These are phyloP conservation scores for Osmerus mordax DNA, from an alignment of 2,113 vertebrate genomes.

Conservation along the genomic window DNA sequence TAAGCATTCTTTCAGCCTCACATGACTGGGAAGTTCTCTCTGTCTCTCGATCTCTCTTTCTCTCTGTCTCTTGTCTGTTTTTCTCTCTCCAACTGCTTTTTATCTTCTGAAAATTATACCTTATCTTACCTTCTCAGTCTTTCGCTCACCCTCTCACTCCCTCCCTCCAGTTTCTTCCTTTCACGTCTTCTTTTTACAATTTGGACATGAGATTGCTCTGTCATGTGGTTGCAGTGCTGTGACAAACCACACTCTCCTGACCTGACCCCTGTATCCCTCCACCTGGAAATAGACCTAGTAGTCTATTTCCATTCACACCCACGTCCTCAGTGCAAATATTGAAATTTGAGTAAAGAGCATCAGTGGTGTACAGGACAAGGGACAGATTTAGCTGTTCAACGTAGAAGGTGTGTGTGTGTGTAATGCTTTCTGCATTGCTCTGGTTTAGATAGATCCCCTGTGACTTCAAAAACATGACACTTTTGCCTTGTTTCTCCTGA, in stretches of 20 bases:
- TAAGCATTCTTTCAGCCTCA: slow-evolving; percentile 66
- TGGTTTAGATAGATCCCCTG: slow-evolving; percentile 54
- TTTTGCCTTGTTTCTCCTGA: slow-evolving; percentile 72
- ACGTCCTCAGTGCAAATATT: neutral
- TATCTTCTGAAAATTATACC: neutral
- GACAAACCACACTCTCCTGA: too few species aligned
- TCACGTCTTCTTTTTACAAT: neutral
- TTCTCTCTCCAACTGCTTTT: neutral
- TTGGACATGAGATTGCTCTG: too few species aligned
- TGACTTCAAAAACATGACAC: slow-evolving; percentile 76
- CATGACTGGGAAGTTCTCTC: slow-evolving; percentile 62
- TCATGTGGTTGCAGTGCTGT: too few species aligned
- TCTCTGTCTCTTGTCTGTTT: slow-evolving; percentile 40
- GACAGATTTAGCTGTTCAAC: neutral
- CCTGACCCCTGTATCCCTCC: too few species aligned
- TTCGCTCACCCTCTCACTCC: neutral
- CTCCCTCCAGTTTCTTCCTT: neutral
- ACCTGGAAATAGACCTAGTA: too few species aligned
- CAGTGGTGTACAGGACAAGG: too few species aligned
- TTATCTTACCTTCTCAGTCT: slow-evolving; percentile 4
- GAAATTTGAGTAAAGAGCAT: neutral
- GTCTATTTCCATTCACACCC: too few species aligned
- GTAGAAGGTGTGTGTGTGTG: neutral
- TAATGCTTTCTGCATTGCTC: slow-evolving; percentile 26
- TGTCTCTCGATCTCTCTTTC: neutral